Percentiles rank a stretch among this genome's conserved stretches.
These are phyloP conservation scores for Peromyscus californicus DNA, from an alignment of 2,113 vertebrate species.

Conservation along the genomic window DNA sequence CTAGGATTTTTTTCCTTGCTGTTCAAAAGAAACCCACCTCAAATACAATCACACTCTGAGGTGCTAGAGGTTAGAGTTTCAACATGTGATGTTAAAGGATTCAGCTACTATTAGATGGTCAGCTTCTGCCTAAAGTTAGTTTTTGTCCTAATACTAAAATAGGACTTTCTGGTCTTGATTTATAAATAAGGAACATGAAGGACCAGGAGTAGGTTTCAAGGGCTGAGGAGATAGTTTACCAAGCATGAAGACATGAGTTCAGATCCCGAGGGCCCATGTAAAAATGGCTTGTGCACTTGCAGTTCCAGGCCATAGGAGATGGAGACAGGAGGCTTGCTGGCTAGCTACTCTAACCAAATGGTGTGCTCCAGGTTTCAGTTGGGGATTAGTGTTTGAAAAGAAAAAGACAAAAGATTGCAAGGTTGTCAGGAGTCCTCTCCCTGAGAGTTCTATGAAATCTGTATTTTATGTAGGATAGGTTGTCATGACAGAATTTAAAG, in stretches of 20 bases:
- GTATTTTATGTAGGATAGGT: background rate
- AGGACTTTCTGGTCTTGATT: background rate
- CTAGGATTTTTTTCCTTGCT: background rate
- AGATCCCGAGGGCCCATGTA: background rate
- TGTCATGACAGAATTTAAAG: background rate
- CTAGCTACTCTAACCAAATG: background rate
- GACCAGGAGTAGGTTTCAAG: background rate
- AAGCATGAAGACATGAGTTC: background rate
- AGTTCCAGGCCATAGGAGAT: background rate
- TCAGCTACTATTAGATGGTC: background rate
- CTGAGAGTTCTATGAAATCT: background rate
- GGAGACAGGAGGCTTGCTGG: background rate
- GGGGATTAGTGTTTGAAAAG: background rate
- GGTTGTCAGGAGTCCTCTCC: background rate
- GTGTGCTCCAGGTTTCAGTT: background rate
- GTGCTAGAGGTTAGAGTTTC: background rate
- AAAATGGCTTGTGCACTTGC: background rate
- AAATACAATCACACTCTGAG: background rate
- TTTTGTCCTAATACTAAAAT: background rate
- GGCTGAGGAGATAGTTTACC: background rate
- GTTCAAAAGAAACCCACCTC: background rate
- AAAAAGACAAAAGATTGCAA: background rate
- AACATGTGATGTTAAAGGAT: background rate
- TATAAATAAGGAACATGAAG: background rate
- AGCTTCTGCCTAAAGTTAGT: background rate